phyloP scores from a whole-genome alignment of 1,140 invertebrate genomes.

The Venturia canescens region DNA sequence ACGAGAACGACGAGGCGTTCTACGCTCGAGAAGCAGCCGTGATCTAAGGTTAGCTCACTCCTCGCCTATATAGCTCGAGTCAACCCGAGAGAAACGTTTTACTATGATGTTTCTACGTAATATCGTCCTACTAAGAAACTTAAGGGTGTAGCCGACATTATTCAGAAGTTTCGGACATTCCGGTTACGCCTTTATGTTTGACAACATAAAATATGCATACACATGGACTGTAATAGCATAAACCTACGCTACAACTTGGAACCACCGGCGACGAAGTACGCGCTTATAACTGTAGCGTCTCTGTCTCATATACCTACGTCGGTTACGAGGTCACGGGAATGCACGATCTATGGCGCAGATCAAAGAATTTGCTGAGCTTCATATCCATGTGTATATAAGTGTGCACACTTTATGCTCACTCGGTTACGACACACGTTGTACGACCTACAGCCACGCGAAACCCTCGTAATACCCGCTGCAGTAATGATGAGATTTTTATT shows the following conservation, averaged over 20 bases:
- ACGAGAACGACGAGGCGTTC: conserved; percentile 29
- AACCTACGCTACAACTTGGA: background rate
- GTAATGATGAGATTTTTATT: conserved; percentile 19
- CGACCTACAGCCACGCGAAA: conserved; percentile 23
- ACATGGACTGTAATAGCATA: background rate
- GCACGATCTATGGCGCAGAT: conserved; percentile 18
- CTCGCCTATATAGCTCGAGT: conserved; percentile 11
- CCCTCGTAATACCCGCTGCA: conserved; percentile 9
- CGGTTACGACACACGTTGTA: conserved; percentile 21
- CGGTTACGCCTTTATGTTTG: background rate
- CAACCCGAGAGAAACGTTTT: background rate
- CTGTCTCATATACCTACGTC: conserved; percentile 5
- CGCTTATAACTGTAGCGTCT: background rate
- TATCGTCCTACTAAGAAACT: too few relatives aligned
- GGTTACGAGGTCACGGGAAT: conserved; percentile 23
- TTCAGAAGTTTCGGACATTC: too few relatives aligned
- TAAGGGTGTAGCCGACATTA: too few relatives aligned
- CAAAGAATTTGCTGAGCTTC: conserved; percentile 17
- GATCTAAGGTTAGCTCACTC: conserved; percentile 31
- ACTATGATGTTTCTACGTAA: background rate
- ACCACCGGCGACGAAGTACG: background rate
- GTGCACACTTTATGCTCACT: conserved; percentile 5
- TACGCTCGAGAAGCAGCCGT: conserved; percentile 2
- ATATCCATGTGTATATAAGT: conserved; percentile 5
- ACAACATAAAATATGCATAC: background rate